phyloP scores from a whole-genome alignment of 1,140 invertebrate genomes.

The Dendrolimus kikuchii region DNA sequence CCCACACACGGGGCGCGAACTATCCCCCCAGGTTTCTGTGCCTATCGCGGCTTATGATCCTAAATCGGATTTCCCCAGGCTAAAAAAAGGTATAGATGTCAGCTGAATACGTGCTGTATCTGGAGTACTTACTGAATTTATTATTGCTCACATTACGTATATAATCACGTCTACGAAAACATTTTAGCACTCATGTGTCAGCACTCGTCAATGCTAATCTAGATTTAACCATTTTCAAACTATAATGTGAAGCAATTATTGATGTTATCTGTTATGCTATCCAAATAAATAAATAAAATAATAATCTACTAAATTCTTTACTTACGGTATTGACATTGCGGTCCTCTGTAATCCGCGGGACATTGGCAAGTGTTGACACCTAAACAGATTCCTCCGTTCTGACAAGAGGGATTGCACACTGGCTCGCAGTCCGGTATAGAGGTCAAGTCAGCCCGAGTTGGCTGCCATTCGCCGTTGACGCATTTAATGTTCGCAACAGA shows the following conservation, averaged over 20 bases:
- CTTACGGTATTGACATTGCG: constrained; percentile 85
- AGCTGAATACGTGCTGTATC: constrained; percentile 75
- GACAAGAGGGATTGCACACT: constrained; percentile 81
- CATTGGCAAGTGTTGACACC: constrained; percentile 84
- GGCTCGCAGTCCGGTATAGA: constrained; percentile 78
- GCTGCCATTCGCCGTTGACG: constrained; percentile 77
- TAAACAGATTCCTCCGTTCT: constrained; percentile 84
- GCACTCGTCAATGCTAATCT: too few species aligned
- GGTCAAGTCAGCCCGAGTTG: constrained; percentile 72
- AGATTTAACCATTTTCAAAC: too few species aligned
- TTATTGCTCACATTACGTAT: constrained; percentile 77
- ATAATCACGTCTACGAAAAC: constrained; percentile 75
- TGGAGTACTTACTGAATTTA: constrained; percentile 68
- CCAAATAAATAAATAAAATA: background rate
- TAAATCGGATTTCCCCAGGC: too few species aligned
- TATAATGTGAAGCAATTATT: background rate
- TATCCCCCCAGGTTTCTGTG: too few species aligned
- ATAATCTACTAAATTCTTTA: constrained; percentile 9
- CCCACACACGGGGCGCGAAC: too few species aligned
- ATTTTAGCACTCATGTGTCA: constrained; percentile 66
- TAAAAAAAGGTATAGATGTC: constrained; percentile 80
- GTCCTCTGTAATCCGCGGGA: constrained; percentile 79
- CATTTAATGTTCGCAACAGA: constrained; percentile 76
- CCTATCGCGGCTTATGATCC: too few species aligned
- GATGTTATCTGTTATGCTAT: too few species aligned